These are phyloP conservation scores for Mormyrops boulengeri DNA, from an alignment of 2,797 vertebrate species.

Conservation along the genomic window DNA sequence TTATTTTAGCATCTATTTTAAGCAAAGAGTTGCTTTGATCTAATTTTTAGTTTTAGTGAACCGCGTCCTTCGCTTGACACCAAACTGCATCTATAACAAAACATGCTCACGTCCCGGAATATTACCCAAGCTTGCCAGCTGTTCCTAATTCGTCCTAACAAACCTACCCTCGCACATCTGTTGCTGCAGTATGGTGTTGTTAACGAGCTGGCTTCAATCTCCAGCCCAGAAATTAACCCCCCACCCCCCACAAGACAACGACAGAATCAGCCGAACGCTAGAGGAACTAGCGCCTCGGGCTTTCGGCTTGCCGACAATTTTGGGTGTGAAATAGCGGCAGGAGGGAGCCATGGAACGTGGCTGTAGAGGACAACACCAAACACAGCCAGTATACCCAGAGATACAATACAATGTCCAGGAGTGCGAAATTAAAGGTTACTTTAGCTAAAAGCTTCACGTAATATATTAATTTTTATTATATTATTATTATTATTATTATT, in stretches of 20 bases:
- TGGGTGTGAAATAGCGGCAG: background rate
- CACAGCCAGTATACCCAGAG: background rate
- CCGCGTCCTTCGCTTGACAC: background rate
- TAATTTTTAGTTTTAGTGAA: conserved; percentile 3
- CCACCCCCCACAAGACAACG: background rate
- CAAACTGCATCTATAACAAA: background rate
- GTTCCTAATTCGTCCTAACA: background rate
- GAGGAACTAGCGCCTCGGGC: background rate
- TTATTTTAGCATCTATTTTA: conserved; percentile 7
- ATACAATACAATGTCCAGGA: background rate
- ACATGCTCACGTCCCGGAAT: background rate
- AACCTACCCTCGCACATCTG: background rate
- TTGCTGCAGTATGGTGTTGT: background rate
- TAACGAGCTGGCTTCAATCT: conserved; percentile 13
- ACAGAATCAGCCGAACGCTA: background rate
- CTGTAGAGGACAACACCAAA: background rate
- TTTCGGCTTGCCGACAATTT: background rate
- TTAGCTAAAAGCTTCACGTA: background rate
- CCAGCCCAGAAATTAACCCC: background rate
- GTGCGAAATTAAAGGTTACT: background rate
- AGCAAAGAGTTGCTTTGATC: conserved; percentile 2
- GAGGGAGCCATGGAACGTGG: background rate
- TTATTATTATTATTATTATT: background rate
- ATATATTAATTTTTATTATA: background rate
- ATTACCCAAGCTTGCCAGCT: background rate